Evolutionary conservation across 1,140 invertebrate species (phyloP).

Genomic region (Babylonia areolata): DNA sequence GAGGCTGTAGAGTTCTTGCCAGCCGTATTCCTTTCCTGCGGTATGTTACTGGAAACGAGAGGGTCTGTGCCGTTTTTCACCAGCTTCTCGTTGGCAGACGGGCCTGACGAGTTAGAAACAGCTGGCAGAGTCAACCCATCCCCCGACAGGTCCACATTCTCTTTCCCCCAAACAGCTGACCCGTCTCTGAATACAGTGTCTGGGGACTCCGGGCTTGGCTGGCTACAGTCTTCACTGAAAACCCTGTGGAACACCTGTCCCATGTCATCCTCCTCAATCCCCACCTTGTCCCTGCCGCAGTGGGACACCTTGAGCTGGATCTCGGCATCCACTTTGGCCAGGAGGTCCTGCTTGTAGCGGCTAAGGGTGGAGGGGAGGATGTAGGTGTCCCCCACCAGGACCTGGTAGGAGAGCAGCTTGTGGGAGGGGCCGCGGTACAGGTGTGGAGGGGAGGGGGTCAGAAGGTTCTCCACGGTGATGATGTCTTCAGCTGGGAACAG

Average conservation of each 20-base stretch:
- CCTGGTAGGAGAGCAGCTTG: conserved; percentile 52
- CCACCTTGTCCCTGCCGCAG: not conserved
- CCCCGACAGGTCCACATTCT: not conserved
- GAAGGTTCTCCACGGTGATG: conserved; percentile 51
- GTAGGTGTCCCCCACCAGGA: conserved; percentile 52
- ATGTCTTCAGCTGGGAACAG: conserved; percentile 47
- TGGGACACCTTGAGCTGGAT: conserved; percentile 32
- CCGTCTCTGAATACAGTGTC: conserved; percentile 14
- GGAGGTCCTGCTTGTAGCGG: conserved; percentile 39
- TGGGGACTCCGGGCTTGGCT: not conserved
- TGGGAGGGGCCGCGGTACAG: conserved; percentile 47
- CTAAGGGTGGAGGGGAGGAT: conserved; percentile 28
- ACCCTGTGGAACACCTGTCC: not conserved
- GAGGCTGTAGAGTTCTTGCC: not conserved
- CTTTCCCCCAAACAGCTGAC: not conserved
- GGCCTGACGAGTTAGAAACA: not conserved
- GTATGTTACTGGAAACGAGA: not conserved
- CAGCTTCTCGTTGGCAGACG: not conserved
- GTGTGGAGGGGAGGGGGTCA: conserved; percentile 33
- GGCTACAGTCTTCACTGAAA: not conserved
- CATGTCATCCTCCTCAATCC: not conserved
- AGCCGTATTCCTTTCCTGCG: not conserved
- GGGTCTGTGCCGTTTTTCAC: not conserved
- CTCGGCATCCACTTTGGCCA: conserved; percentile 46
- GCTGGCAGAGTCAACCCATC: not conserved